Percentiles rank a stretch among this genome's conserved stretches.
Conservation (phyloP, 1,140 invertebrate genomes). For the Trichoplusia ni region DNA sequence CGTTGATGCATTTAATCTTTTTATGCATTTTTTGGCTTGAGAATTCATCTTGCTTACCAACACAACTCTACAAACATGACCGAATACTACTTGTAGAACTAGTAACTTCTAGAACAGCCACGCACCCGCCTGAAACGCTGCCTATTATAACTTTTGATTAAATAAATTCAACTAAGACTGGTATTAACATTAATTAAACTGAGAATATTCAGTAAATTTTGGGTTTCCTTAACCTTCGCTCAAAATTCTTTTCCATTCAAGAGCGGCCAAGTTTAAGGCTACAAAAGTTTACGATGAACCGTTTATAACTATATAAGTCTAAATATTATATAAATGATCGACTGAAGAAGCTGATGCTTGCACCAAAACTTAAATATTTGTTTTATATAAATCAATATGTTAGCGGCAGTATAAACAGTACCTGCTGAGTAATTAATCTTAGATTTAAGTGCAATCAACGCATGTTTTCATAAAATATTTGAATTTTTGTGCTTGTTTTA, state of each 20-base stretch:
- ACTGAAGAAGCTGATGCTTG: not conserved
- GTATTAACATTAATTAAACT: no score
- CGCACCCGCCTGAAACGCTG: no score
- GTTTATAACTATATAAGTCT: not conserved
- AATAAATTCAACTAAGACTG: no score
- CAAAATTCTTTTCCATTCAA: not conserved
- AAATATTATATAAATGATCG: not conserved
- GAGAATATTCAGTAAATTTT: no score
- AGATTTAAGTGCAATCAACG: conserved; percentile 8
- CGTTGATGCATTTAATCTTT: no score
- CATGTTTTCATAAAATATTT: not conserved
- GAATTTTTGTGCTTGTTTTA: conserved; percentile 1
- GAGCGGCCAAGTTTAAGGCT: conserved; percentile 1
- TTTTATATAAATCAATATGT: conserved; percentile 6
- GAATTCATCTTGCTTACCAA: no score
- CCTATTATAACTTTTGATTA: no score
- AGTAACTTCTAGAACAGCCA: no score
- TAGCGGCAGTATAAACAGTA: not conserved
- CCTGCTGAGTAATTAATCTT: not conserved
- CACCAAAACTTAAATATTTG: not conserved
- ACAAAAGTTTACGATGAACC: not conserved
- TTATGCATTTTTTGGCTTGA: no score
- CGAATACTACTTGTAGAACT: no score
- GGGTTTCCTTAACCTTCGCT: not conserved
- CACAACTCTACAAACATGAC: no score